Conservation (phyloP, 2,888 invertebrate genomes). For the Morpho achilles region DNA sequence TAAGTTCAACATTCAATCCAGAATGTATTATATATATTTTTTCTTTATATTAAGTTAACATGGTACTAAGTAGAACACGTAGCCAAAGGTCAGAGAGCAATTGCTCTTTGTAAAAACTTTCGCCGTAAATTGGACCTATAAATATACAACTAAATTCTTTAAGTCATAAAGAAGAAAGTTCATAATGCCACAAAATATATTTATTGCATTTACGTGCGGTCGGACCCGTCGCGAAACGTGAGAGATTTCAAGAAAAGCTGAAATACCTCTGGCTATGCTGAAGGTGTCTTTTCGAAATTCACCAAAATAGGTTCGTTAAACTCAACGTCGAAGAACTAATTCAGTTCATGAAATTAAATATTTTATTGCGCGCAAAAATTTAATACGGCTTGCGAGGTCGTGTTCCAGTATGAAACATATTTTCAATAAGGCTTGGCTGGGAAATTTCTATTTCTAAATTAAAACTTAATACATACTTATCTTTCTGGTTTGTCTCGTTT, state of each 20-base stretch:
- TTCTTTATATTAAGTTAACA: no score
- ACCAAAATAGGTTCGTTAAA: not conserved
- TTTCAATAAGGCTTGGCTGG: no score
- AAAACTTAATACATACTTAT: no score
- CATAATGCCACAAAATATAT: conserved; percentile 23
- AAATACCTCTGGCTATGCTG: conserved; percentile 10
- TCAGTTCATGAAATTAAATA: no score
- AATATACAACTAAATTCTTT: conserved; percentile 23
- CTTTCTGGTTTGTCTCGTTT: no score
- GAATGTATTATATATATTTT: no score
- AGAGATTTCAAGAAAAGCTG: conserved; percentile 20
- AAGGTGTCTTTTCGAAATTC: not conserved
- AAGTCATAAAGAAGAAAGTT: conserved; percentile 27
- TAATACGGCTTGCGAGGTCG: no score
- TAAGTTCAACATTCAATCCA: no score
- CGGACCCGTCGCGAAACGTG: conserved; percentile 19
- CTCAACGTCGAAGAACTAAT: not conserved
- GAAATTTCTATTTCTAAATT: no score
- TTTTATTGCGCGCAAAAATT: no score
- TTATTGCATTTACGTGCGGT: conserved; percentile 23
- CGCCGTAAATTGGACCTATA: conserved; percentile 17
- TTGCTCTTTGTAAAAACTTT: conserved; percentile 13
- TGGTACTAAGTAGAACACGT: not conserved
- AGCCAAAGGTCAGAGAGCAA: conserved; percentile 12
- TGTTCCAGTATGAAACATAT: no score